Evolutionary conservation across 1,140 invertebrate genomes (phyloP).

Genomic region (Contarinia nasturtii): DNA sequence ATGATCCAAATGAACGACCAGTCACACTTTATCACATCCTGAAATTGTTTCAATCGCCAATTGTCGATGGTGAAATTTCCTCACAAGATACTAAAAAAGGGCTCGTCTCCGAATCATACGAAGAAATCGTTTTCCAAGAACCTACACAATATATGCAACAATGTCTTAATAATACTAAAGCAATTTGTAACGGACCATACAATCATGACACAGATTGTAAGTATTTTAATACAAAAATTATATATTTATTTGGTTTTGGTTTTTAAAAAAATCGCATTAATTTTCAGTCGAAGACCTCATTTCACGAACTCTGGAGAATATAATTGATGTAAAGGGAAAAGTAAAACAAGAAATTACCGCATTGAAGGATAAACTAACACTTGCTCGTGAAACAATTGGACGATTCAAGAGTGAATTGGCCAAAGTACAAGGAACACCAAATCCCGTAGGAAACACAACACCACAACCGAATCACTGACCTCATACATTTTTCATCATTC

Average conservation of each 20-base stretch:
- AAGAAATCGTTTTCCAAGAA: constrained; percentile 95
- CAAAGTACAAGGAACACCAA: constrained; percentile 33
- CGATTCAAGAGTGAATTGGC: constrained; percentile 77
- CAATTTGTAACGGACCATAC: constrained; percentile 39
- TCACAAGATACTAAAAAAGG: constrained; percentile 56
- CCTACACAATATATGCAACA: constrained; percentile 87
- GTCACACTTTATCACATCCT: constrained; percentile 91
- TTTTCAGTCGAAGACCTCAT: constrained; percentile 78
- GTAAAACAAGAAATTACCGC: constrained; percentile 67
- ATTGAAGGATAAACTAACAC: constrained; percentile 71
- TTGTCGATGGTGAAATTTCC: constrained; percentile 32
- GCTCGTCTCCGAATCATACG: constrained; percentile 85
- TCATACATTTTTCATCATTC: constrained; percentile 3
- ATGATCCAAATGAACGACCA: constrained; percentile 89
- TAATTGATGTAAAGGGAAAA: constrained; percentile 64
- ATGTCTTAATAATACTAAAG: constrained; percentile 55
- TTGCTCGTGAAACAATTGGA: constrained; percentile 74
- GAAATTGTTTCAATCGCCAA: constrained; percentile 74
- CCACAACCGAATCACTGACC: too few relatives aligned
- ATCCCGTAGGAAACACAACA: too few relatives aligned
- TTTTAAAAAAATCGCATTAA: constrained; percentile 1
- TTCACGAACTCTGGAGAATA: constrained; percentile 55
- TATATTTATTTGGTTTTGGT: constrained; percentile 4
- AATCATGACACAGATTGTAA: constrained; percentile 85
- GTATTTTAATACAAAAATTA: constrained; percentile 18